These are phyloP conservation scores for Pristionchus mayeri DNA, from an alignment of 2,888 invertebrate species.

Conservation along the genomic window DNA sequence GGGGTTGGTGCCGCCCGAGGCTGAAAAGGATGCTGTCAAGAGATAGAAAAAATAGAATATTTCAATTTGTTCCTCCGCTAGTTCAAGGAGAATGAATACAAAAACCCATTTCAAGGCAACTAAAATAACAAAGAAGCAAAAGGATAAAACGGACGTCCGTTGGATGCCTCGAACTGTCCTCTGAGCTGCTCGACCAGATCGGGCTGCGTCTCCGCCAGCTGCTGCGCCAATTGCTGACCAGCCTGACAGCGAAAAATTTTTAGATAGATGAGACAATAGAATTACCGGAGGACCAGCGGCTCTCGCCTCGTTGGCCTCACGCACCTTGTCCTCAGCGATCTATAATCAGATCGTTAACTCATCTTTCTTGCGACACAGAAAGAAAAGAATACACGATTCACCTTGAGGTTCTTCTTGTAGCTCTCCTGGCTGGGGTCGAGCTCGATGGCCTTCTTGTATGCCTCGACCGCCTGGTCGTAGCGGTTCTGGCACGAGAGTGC, in stretches of 20 bases:
- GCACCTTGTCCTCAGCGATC: slow-evolving; percentile 84
- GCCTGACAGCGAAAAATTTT: slow-evolving; percentile 59
- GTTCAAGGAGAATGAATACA: too few species aligned
- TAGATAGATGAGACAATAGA: too few species aligned
- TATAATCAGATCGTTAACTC: too few species aligned
- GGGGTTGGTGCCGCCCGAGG: not conserved
- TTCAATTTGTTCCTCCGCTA: too few species aligned
- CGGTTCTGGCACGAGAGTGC: slow-evolving; percentile 89
- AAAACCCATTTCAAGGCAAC: too few species aligned
- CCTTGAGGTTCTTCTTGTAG: slow-evolving; percentile 84
- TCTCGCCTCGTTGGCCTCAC: slow-evolving; percentile 66
- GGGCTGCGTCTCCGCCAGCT: slow-evolving; percentile 81
- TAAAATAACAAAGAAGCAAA: too few species aligned
- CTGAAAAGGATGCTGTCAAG: not conserved
- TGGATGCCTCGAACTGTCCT: slow-evolving; percentile 79
- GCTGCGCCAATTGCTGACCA: slow-evolving; percentile 71
- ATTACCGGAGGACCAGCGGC: slow-evolving; percentile 36
- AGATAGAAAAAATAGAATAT: too few species aligned
- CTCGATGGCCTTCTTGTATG: slow-evolving; percentile 89
- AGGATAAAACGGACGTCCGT: not conserved
- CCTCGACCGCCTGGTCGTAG: slow-evolving; percentile 87
- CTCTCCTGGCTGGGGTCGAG: slow-evolving; percentile 93
- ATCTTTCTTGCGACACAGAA: too few species aligned
- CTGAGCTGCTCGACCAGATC: slow-evolving; percentile 87
- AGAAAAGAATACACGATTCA: not conserved